Evolutionary conservation across 2,888 invertebrate species (phyloP).

Genomic region (Platycnemis pennipes): DNA sequence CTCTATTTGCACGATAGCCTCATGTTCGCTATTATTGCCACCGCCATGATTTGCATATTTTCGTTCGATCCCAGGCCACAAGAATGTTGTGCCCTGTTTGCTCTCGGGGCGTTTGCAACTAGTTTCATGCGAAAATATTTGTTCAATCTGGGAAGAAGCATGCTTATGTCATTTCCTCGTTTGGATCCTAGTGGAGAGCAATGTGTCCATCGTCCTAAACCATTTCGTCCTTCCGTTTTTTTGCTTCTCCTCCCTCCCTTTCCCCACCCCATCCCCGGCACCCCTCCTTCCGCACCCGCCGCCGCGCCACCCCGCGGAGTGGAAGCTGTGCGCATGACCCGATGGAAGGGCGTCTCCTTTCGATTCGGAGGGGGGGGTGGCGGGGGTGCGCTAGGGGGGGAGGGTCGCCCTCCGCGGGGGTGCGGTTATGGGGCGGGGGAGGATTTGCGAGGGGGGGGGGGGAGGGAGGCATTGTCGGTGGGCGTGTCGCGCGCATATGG

Average conservation of each 20-base stretch:
- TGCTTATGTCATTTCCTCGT: neutral
- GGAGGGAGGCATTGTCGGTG: slow-evolving; percentile 26
- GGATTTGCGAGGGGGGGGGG: neutral
- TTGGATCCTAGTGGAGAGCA: neutral
- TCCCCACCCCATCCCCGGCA: neutral
- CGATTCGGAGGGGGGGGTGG: neutral
- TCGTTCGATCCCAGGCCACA: neutral
- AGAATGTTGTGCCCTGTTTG: neutral
- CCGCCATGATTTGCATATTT: neutral
- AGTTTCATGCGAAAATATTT: neutral
- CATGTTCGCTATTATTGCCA: neutral
- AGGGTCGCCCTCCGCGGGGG: too few relatives aligned
- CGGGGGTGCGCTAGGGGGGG: neutral
- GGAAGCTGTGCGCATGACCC: slow-evolving; percentile 61
- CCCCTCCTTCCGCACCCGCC: neutral
- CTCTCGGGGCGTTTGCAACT: neutral
- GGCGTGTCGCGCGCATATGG: slow-evolving; percentile 46
- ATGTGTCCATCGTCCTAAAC: neutral
- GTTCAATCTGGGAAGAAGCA: neutral
- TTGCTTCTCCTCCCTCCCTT: neutral
- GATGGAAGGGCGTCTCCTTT: slow-evolving; percentile 55
- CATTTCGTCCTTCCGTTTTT: neutral
- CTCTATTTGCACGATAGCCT: neutral
- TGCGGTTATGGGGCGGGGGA: slow-evolving; percentile 14
- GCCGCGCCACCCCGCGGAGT: neutral